Evolutionary conservation across 2,113 vertebrate genomes (phyloP), one percentile per base, ranked within the genome.

Genomic region (Thunnus maccoyii): DNA sequence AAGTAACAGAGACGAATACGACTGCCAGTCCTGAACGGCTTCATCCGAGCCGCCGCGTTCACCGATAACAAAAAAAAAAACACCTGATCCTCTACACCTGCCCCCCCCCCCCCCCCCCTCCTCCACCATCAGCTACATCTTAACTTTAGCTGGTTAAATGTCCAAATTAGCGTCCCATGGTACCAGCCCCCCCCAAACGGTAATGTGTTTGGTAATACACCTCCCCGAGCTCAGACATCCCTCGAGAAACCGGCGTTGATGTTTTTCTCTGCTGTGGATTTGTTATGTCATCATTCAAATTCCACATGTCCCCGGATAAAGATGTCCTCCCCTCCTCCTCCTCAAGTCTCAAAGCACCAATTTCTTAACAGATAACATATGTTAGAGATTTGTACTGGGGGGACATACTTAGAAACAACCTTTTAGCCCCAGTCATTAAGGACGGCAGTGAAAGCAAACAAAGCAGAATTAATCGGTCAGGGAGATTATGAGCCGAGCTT

Each of bases 1-100:
- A 80, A 66, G 92, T 96, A 97, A 96, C 96, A 93, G 96, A 97
- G 96, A 97, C 95, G 95, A 96, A 97, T 97, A 94, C 86, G 92
- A 89, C 94, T 96, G 96, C 95, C 95, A 96, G 93, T 88, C 88
- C 88, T 93, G 95, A 94, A 94, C 94, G 94, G 93, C 88, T 94
- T 93, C 90, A 88, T 92, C 93, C 91, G 89, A 91, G 47, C 44
- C 3, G 54, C 72, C 9, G 22, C 22, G 22, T 22, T 22, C 22
- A 22, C 22, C 22, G 22, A 85, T 93, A 93, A 93, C 80, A 82
- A 78, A 91, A 94, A 92, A 90, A 95, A 94, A 94, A 94, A 86
- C 67, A 72, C 65, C 84, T 84, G 73, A 79, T 51, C 65, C 50
- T 50, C 78, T 1, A 44, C 56, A 51, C 47, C 72, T 27, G 44